phyloP scores from a whole-genome alignment of 2,113 vertebrate species.

The Grammomys dolichurus region DNA sequence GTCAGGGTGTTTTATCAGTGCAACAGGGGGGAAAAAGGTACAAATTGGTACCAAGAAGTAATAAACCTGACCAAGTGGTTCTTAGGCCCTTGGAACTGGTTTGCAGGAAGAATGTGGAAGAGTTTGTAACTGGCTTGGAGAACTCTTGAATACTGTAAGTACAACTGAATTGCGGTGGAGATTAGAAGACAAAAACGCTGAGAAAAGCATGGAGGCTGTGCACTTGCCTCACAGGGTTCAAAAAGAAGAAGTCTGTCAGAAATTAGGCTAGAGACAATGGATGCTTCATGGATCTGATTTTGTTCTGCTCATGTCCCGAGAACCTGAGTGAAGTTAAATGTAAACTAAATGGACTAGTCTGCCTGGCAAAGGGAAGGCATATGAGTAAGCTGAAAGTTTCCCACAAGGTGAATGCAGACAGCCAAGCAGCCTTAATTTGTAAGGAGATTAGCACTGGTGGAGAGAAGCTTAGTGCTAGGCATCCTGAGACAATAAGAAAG shows the following conservation, averaged over 20 bases:
- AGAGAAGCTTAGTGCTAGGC: neutral
- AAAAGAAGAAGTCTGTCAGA: neutral
- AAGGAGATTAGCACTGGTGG: neutral
- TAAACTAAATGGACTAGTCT: neutral
- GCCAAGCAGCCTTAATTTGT: neutral
- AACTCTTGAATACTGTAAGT: too few species aligned
- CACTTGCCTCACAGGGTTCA: neutral
- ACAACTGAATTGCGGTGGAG: neutral
- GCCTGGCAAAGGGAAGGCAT: neutral
- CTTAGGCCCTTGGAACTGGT: neutral
- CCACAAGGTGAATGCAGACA: neutral
- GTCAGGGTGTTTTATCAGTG: neutral
- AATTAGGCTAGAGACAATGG: neutral
- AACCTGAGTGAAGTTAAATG: neutral
- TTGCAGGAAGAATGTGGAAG: neutral
- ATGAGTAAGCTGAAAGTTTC: neutral
- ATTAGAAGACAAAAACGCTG: neutral
- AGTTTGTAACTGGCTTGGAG: neutral
- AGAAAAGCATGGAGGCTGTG: neutral
- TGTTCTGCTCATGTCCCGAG: neutral
- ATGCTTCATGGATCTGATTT: neutral
- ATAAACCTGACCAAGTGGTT: neutral
- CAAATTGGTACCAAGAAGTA: neutral
- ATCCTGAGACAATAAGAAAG: neutral
- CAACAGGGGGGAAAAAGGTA: rapidly evolving